Conservation (phyloP, 2,888 invertebrate species). For the Troilus luridus region DNA sequence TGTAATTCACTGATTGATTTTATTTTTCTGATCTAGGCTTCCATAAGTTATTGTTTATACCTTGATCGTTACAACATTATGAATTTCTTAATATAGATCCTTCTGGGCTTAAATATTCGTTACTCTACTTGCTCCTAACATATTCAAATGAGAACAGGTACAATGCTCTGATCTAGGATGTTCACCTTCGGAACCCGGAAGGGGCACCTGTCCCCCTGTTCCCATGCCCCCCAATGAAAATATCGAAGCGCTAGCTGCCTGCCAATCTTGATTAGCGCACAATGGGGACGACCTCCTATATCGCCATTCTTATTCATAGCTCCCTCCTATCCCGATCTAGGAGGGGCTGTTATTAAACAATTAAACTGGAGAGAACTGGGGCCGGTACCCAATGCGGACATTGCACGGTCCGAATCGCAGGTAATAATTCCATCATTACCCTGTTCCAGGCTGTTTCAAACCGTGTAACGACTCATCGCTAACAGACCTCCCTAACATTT, state of each 20-base stretch:
- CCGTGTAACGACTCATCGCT: constrained; percentile 33
- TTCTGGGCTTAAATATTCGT: background rate
- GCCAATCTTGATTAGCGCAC: constrained; percentile 65
- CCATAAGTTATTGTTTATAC: background rate
- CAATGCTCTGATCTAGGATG: background rate
- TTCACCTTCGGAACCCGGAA: constrained; percentile 43
- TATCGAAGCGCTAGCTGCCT: constrained; percentile 63
- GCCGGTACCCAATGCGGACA: constrained; percentile 25
- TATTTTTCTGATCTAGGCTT: background rate
- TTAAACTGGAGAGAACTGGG: constrained; percentile 58
- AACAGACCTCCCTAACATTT: background rate
- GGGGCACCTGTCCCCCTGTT: constrained; percentile 55
- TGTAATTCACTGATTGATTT: too few relatives aligned
- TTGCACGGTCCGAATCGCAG: constrained; percentile 52
- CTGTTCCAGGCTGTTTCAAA: constrained; percentile 35
- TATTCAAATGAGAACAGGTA: constrained; percentile 42
- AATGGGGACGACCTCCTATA: constrained; percentile 60
- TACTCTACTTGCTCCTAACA: background rate
- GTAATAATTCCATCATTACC: constrained; percentile 56
- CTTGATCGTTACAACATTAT: background rate
- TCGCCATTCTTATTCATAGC: constrained; percentile 63
- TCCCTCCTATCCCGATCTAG: constrained; percentile 51
- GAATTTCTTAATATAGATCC: background rate
- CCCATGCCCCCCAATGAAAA: constrained; percentile 62
- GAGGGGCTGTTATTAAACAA: constrained; percentile 63